These are phyloP conservation scores for Dynastes tityus DNA, from an alignment of 2,888 invertebrate genomes.

Conservation along the genomic window DNA sequence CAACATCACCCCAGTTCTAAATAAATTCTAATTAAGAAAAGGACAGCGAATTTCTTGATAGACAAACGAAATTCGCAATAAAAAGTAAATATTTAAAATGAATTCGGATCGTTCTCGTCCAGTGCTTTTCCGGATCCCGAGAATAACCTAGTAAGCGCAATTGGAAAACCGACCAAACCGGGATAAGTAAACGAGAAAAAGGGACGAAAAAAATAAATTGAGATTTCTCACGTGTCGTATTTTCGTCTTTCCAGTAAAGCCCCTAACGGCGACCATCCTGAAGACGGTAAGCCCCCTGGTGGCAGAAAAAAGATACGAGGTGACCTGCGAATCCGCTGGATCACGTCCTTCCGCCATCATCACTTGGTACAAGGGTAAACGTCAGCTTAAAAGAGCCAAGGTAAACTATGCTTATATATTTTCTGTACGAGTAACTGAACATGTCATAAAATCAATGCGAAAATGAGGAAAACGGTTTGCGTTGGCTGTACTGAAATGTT, in stretches of 20 bases:
- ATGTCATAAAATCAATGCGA: constrained; percentile 5
- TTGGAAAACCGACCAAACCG: constrained; percentile 26
- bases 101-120: constrained; percentile 12
- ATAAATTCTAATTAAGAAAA: too few relatives aligned
- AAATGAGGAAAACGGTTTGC: neutral
- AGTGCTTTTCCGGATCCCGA: neutral
- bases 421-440: constrained; percentile 19
- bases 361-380: constrained; percentile 92
- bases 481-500: constrained; percentile 4
- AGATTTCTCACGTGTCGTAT: constrained; percentile 49
- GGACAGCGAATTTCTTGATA: neutral
- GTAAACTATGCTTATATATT: constrained; percentile 69
- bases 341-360: constrained; percentile 89
- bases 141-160: constrained; percentile 28
- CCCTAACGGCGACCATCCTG: constrained; percentile 85
- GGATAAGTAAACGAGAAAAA: constrained; percentile 25
- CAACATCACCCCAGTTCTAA: too few relatives aligned
- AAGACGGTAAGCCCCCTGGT: constrained; percentile 81
- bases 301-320: constrained; percentile 87
- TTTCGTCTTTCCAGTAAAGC: constrained; percentile 78
- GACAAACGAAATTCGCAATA: neutral
- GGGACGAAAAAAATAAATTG: constrained; percentile 44
- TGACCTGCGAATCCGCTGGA: constrained; percentile 88
- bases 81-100: constrained; percentile 10
- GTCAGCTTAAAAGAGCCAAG: constrained; percentile 85